Base-by-base conservation (phyloP, 1,140 invertebrate species). In the Drosophila dunni region DNA sequence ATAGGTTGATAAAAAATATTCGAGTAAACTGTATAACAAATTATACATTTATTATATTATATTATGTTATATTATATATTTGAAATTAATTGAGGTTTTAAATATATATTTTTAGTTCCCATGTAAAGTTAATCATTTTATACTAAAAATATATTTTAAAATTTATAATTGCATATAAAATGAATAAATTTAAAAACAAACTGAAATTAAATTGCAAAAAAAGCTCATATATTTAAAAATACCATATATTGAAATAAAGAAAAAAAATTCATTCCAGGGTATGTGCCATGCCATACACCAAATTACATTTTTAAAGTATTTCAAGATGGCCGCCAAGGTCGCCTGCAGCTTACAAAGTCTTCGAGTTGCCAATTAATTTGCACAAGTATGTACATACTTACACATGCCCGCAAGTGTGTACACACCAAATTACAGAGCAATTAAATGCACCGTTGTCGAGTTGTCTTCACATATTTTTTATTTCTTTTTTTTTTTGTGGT, bases 391-490 rank as follows among this genome's bases (percentile, higher is more conserved):
- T 34, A 24, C 8, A 15, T 33, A 20, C 8, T 4, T 51, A 36
- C 3, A 20, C 44, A 46, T 48, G 20, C 34, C 15, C 36, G 36
- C 24, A 51, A 54, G 50, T 54, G 38, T 70, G 58, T 53, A 61
- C n/a, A 15, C 11, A 36, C 34, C n/a, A 40, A 71, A 75, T 75
- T 75, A 54, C 46, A 64, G 10, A 10, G 42, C 61, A 71, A 75
- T 75, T 75, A 75, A 71, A 54, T 34, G 20, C 36, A 29, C n/a
- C 50, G 42, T 34, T 66, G 13, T 24, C 66, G 51, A n/a, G 34
- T 50, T 42, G 53, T 44, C 34, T 53, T 24, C 53, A 13, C 46
- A 24, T 11, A 33, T 50, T 36, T 54, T 11, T 51, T 45, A 17
- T n/a, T 33, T 38, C 51, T 13, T 48, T 3, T 24, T 50, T 46